Conservation (phyloP, 2,888 invertebrate genomes). For the Mamestra brassicae region DNA sequence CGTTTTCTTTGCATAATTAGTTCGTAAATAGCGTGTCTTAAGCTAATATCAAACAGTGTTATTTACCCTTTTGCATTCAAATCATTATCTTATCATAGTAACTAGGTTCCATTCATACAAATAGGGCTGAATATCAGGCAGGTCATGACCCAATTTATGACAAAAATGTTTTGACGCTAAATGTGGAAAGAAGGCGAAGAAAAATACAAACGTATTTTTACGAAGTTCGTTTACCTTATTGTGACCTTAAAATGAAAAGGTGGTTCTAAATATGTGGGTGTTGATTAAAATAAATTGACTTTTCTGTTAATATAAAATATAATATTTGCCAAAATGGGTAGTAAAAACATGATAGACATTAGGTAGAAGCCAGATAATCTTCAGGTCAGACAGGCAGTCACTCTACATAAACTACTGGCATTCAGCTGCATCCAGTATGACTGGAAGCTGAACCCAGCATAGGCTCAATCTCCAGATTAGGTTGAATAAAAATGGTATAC, state of each 20-base stretch:
- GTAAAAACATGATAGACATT: no score
- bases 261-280: background rate
- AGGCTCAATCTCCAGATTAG: no score
- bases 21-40: slow-evolving; percentile 28
- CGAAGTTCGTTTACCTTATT: background rate
- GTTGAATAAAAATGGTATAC: no score
- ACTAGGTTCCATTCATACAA: slow-evolving; percentile 4
- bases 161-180: slow-evolving; percentile 9
- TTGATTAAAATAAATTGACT: background rate
- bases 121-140: background rate
- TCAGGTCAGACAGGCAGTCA: no score
- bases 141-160: slow-evolving; percentile 42
- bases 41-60: background rate
- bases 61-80: slow-evolving; percentile 6
- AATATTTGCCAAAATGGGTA: background rate
- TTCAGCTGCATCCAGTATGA: no score
- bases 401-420: no score
- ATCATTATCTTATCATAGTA: slow-evolving; percentile 4
- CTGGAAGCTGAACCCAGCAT: no score
- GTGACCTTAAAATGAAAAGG: background rate
- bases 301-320: background rate
- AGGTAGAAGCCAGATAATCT: no score
- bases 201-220: slow-evolving; percentile 1
- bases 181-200: background rate
- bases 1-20: slow-evolving; percentile 9